phyloP scores from a whole-genome alignment of 2,888 invertebrate species.

The Dugesia japonica region DNA sequence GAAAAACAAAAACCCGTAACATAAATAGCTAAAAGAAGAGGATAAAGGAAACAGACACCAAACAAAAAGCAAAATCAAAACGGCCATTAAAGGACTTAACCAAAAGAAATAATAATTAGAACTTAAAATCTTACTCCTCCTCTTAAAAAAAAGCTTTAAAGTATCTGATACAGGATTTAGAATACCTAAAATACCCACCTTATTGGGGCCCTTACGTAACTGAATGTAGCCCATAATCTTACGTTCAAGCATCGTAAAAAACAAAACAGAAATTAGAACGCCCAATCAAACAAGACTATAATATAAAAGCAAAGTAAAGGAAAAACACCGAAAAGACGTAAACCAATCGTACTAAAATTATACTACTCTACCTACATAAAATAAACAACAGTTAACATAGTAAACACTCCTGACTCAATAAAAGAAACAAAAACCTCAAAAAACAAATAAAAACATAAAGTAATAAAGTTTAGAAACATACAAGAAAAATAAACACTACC shows the following conservation, averaged over 20 bases:
- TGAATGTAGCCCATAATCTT: slow-evolving; percentile 30
- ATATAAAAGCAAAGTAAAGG: too few relatives aligned
- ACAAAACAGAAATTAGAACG: not conserved
- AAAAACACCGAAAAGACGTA: too few relatives aligned
- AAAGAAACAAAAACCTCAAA: too few relatives aligned
- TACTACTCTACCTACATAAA: too few relatives aligned
- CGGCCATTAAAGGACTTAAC: not conserved
- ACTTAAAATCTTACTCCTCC: not conserved
- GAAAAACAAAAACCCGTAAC: too few relatives aligned
- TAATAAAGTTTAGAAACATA: too few relatives aligned
- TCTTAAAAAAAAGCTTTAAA: slow-evolving; percentile 27
- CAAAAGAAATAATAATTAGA: not conserved
- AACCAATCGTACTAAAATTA: too few relatives aligned
- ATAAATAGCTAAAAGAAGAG: too few relatives aligned
- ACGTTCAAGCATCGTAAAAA: slow-evolving; percentile 29
- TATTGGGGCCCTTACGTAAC: slow-evolving; percentile 28
- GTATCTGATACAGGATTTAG: slow-evolving; percentile 22
- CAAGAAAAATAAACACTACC: too few relatives aligned
- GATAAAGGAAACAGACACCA: not conserved
- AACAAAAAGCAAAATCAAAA: not conserved
- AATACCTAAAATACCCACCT: slow-evolving; percentile 27
- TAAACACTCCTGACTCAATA: too few relatives aligned
- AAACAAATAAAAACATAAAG: slow-evolving; percentile 46
- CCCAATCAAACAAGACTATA: not conserved
- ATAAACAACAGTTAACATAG: too few relatives aligned